These are phyloP conservation scores for Brotogeris chrysoptera DNA, from an alignment of 2,797 vertebrate genomes.

Conservation along the genomic window DNA sequence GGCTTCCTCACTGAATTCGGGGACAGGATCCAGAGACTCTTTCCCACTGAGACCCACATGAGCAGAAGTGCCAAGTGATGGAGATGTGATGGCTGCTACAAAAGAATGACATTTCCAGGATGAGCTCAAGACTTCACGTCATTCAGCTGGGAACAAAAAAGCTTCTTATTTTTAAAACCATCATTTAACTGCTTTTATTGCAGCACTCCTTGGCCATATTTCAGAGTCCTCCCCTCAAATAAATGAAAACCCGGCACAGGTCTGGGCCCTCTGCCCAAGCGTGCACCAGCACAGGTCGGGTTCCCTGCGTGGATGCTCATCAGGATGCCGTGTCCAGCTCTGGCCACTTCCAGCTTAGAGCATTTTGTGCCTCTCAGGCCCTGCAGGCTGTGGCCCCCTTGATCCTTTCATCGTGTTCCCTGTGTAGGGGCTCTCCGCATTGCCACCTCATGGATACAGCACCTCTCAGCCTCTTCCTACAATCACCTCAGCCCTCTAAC, in stretches of 20 bases:
- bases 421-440: accelerated
- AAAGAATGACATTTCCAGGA: not conserved
- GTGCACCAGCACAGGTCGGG: accelerated
- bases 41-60: not conserved
- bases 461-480: not conserved
- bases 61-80: not conserved
- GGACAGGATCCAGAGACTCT: not conserved
- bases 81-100: not conserved
- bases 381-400: not conserved
- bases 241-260: not conserved
- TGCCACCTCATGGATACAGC: not conserved
- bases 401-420: not conserved
- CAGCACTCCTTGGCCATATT: not conserved
- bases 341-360: not conserved
- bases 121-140: not conserved
- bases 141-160: not conserved
- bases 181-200: not conserved
- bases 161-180: not conserved
- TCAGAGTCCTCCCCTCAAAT: not conserved
- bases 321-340: not conserved
- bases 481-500: not conserved
- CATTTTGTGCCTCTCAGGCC: not conserved
- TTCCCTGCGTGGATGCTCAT: not conserved
- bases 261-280: not conserved
- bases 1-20: not conserved